A percentile compares a stretch with the other conserved stretches of the same genome.
These are phyloP conservation scores for Benitochromis conjunctus DNA, from an alignment of 2,113 vertebrate genomes.

Conservation along the genomic window DNA sequence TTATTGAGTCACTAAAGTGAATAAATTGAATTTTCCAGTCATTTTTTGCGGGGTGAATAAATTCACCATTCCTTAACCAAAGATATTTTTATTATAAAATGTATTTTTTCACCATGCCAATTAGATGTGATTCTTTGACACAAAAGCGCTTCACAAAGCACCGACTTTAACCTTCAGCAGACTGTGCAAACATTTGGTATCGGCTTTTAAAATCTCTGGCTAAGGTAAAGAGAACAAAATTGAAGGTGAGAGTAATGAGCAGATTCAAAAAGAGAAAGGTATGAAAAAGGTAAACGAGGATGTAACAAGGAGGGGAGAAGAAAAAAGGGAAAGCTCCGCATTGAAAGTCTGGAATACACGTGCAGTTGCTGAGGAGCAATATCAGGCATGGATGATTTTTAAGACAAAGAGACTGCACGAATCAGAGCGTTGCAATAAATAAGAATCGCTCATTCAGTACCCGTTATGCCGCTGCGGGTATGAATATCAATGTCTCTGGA, in stretches of 20 bases:
- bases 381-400: conserved; percentile 41
- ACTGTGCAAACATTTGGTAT: neutral
- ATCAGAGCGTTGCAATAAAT: conserved; percentile 14
- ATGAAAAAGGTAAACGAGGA: neutral
- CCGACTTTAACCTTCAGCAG: neutral
- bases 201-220: neutral
- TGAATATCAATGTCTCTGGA: conserved; percentile 33
- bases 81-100: neutral
- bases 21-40: neutral
- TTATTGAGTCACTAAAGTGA: neutral
- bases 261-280: neutral
- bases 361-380: conserved; percentile 7
- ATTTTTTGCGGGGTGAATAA: neutral
- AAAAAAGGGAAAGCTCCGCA: neutral
- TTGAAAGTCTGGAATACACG: neutral
- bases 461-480: neutral
- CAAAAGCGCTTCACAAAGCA: neutral
- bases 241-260: neutral
- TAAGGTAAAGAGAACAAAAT: neutral
- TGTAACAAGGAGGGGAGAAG: neutral
- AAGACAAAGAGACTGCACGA: conserved; percentile 1
- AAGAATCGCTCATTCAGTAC: conserved; percentile 3
- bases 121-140: neutral
- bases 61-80: neutral
- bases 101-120: neutral